phyloP scores from a whole-genome alignment of 2,888 invertebrate genomes.

The Lochmaea capreae region DNA sequence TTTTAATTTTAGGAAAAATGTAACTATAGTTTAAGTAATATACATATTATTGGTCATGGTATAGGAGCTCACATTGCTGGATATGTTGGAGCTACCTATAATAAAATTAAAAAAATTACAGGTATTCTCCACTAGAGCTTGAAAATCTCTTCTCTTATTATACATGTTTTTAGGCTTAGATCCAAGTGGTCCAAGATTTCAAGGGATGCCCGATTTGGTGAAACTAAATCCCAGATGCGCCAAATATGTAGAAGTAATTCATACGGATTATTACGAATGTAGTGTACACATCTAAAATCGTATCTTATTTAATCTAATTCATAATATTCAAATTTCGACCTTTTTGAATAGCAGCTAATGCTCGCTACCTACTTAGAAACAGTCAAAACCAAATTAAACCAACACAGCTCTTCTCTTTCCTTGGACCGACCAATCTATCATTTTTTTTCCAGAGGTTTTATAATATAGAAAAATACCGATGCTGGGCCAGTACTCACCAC shows the following conservation, averaged over 20 bases:
- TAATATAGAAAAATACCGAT: no score
- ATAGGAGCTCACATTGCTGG: constrained; percentile 69
- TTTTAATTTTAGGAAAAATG: constrained; percentile 41
- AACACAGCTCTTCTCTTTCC: no score
- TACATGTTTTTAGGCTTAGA: constrained; percentile 66
- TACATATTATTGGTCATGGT: constrained; percentile 69
- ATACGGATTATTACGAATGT: constrained; percentile 67
- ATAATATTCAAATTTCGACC: no score
- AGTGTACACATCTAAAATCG: constrained; percentile 24
- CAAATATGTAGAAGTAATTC: constrained; percentile 71
- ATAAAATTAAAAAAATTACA: constrained; percentile 60
- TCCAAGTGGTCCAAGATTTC: constrained; percentile 71
- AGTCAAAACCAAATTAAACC: no score
- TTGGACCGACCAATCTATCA: no score
- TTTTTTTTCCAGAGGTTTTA: no score
- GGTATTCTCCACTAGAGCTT: constrained; percentile 46
- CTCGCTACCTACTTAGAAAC: no score
- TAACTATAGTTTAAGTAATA: constrained; percentile 48
- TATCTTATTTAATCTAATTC: background rate
- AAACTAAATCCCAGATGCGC: constrained; percentile 70
- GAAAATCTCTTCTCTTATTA: background rate
- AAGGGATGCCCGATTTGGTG: constrained; percentile 67
- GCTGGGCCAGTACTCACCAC: no score
- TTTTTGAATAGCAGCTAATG: no score
- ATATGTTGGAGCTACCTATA: constrained; percentile 64